These are phyloP conservation scores for Falcaria lacertinaria DNA, from an alignment of 2,888 invertebrate species.

Conservation along the genomic window DNA sequence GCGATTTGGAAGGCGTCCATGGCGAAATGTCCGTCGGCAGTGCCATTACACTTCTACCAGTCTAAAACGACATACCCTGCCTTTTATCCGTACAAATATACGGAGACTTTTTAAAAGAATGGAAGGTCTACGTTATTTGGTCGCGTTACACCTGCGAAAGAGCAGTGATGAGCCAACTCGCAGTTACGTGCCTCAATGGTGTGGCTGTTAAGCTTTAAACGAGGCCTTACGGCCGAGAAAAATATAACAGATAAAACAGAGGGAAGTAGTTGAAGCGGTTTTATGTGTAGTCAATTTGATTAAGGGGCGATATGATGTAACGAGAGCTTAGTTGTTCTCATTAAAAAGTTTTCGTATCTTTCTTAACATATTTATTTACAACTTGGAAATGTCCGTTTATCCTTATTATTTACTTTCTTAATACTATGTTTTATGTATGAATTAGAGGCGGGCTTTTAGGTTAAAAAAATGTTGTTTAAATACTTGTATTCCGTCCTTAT, in stretches of 20 bases:
- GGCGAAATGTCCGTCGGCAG: constrained; percentile 39
- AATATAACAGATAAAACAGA: constrained; percentile 46
- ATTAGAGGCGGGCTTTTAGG: too few relatives aligned
- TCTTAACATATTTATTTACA: neutral
- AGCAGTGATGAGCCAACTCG: constrained; percentile 63
- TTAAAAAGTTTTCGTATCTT: neutral
- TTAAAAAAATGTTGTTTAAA: too few relatives aligned
- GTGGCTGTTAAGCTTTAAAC: constrained; percentile 60
- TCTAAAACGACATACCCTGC: constrained; percentile 33
- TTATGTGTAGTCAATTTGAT: constrained; percentile 28
- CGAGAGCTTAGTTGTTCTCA: constrained; percentile 6
- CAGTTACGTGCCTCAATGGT: constrained; percentile 60
- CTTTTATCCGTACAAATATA: constrained; percentile 26
- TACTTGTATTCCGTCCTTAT: neutral
- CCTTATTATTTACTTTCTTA: neutral
- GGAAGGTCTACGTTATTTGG: constrained; percentile 42
- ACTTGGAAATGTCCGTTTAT: neutral
- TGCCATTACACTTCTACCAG: constrained; percentile 45
- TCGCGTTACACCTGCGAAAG: constrained; percentile 47
- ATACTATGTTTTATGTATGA: neutral
- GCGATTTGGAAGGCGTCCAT: constrained; percentile 69
- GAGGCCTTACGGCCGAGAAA: constrained; percentile 45
- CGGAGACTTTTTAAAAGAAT: constrained; percentile 13
- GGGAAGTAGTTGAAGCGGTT: constrained; percentile 22
- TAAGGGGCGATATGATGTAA: constrained; percentile 11